These are phyloP conservation scores for Lepidurus apus DNA, from an alignment of 1,140 invertebrate genomes.

Conservation along the genomic window DNA sequence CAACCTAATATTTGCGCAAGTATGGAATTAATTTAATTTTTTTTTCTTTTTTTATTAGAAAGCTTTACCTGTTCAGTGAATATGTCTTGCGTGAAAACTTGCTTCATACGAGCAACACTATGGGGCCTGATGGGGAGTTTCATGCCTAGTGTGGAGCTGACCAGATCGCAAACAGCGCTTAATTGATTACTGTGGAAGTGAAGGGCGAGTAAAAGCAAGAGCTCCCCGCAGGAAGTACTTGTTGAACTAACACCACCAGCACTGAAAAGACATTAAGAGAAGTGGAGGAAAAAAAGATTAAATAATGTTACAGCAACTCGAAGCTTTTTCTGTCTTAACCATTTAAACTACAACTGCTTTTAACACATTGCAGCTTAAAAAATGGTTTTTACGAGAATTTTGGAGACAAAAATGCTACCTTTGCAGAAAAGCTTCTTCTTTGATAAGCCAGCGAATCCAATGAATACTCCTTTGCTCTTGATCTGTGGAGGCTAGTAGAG, in stretches of 20 bases:
- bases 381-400: not conserved
- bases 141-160: conserved; percentile 91
- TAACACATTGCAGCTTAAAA: too few species aligned
- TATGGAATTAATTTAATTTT: too few species aligned
- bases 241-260: conserved; percentile 71
- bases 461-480: conserved; percentile 85
- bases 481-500: conserved; percentile 66
- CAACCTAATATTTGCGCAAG: conserved; percentile 57
- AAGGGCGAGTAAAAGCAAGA: conserved; percentile 91
- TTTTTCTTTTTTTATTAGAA: too few species aligned
- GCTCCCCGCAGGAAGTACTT: conserved; percentile 70
- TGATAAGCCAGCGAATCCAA: conserved; percentile 89
- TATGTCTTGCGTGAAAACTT: conserved; percentile 93
- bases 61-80: conserved; percentile 83
- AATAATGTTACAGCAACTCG: not conserved
- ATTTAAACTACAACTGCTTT: too few species aligned
- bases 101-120: conserved; percentile 83
- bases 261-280: conserved; percentile 44
- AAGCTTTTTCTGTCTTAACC: not conserved
- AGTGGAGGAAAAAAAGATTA: not conserved
- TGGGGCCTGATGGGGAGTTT: conserved; percentile 87
- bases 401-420: conserved; percentile 44
- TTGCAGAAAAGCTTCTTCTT: conserved; percentile 80
- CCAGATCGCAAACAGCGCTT: conserved; percentile 83
- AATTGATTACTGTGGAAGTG: conserved; percentile 87